Conservation (phyloP, 2,797 vertebrate species). For the Vultur gryphus region DNA sequence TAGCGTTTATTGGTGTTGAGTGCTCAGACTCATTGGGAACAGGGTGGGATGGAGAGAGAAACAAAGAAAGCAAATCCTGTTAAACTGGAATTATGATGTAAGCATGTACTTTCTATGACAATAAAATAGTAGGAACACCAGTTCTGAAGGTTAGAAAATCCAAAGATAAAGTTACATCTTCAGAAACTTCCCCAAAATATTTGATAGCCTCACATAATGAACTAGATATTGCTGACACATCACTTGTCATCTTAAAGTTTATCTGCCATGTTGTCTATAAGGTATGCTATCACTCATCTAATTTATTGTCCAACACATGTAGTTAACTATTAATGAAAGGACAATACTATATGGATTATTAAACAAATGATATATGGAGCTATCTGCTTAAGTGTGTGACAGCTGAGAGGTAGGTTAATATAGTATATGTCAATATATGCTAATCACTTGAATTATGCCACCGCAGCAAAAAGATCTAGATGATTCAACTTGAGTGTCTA, state of each 20-base stretch:
- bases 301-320: slow-evolving; percentile 5
- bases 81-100: background rate
- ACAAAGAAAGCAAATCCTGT: background rate
- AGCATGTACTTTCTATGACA: background rate
- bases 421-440: slow-evolving; percentile 15
- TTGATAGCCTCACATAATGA: background rate
- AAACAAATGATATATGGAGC: slow-evolving; percentile 14
- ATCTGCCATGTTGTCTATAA: background rate
- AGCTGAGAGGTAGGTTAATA: slow-evolving; percentile 19
- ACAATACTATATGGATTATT: slow-evolving; percentile 25
- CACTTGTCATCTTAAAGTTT: background rate
- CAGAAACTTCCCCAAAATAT: background rate
- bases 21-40: background rate
- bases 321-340: slow-evolving; percentile 16
- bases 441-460: slow-evolving; percentile 30
- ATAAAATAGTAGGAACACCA: background rate
- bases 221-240: background rate
- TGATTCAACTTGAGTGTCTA: background rate
- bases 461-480: background rate
- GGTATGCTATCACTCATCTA: background rate
- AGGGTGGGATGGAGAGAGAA: background rate
- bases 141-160: background rate
- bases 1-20: background rate
- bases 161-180: background rate
- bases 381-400: background rate